A percentile compares a stretch with the other conserved stretches of the same genome.
Evolutionary conservation across 2,888 invertebrate species (phyloP).

Genomic region (Ptychoptera contaminata): DNA sequence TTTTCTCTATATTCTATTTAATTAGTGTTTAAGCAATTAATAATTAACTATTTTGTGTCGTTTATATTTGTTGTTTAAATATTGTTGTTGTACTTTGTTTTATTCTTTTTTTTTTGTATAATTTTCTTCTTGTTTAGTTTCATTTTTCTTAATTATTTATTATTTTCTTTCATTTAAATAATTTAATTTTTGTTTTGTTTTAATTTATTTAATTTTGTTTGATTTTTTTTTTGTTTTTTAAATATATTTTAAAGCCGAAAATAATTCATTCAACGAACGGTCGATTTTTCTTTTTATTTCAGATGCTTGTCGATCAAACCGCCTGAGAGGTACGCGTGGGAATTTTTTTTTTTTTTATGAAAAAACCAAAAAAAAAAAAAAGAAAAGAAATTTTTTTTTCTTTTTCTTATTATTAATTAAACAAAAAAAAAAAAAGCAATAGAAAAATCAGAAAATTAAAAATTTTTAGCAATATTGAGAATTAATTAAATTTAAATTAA

Average conservation of each 20-base stretch:
- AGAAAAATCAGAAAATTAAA: constrained; percentile 10
- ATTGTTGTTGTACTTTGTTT: too few relatives aligned
- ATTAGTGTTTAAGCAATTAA: too few relatives aligned
- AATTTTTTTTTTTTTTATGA: background rate
- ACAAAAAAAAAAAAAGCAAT: constrained; percentile 17
- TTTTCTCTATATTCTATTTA: background rate
- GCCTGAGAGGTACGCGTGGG: constrained; percentile 46
- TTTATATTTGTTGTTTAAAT: background rate
- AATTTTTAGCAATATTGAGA: background rate
- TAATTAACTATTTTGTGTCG: background rate
- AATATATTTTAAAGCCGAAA: constrained; percentile 15
- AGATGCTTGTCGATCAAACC: constrained; percentile 62
- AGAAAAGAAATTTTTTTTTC: constrained; percentile 1
- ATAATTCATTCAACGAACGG: constrained; percentile 42
- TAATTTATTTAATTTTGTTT: background rate
- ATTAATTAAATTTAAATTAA: constrained; percentile 3
- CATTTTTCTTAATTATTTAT: constrained; percentile 1
- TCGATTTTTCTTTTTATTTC: constrained; percentile 52
- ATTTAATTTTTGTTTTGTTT: constrained; percentile 2
- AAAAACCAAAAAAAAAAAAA: constrained; percentile 1
- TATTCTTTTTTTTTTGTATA: background rate
- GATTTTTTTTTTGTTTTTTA: constrained; percentile 8
- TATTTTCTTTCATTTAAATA: background rate
- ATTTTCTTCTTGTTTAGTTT: background rate
- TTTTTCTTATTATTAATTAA: constrained; percentile 7